Evolutionary conservation across 2,113 vertebrate genomes (phyloP).

Genomic region (Oncorhynchus masou): DNA sequence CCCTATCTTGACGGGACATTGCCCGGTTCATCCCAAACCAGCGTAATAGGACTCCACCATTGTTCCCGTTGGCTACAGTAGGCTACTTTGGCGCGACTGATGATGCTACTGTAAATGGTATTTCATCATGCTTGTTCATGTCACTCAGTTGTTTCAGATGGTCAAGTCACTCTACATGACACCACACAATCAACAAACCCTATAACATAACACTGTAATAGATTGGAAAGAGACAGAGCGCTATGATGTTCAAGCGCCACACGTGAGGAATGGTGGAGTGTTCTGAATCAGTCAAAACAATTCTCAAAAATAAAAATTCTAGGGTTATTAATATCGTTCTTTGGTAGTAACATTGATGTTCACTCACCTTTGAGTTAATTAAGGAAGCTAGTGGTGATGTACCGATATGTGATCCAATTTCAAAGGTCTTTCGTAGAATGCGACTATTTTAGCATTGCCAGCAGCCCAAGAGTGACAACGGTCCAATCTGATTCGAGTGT

Average conservation of each 20-base stretch:
- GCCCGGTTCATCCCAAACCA: too few species aligned
- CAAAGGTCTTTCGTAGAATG: constrained; percentile 71
- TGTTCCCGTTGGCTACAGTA: background rate
- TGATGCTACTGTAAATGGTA: background rate
- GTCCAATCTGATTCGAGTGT: constrained; percentile 18
- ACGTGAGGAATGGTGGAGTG: background rate
- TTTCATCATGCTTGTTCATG: constrained; percentile 1
- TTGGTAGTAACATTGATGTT: background rate
- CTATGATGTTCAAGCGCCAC: background rate
- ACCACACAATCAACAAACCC: background rate
- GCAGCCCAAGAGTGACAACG: constrained; percentile 13
- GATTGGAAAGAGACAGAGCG: background rate
- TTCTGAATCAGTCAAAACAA: background rate
- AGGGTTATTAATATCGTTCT: background rate
- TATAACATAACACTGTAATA: background rate
- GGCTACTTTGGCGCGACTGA: too few species aligned
- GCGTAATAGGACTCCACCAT: too few species aligned
- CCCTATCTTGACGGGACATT: too few species aligned
- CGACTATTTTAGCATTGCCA: constrained; percentile 21
- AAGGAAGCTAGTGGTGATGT: background rate
- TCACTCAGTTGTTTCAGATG: background rate
- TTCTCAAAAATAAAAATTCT: background rate
- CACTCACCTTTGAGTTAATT: constrained; percentile 25
- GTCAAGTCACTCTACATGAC: background rate
- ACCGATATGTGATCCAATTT: constrained; percentile 68